Percentiles rank a stretch among this genome's conserved stretches.
phyloP scores from a whole-genome alignment of 2,888 invertebrate genomes.

The Caenorhabditis sp. region DNA sequence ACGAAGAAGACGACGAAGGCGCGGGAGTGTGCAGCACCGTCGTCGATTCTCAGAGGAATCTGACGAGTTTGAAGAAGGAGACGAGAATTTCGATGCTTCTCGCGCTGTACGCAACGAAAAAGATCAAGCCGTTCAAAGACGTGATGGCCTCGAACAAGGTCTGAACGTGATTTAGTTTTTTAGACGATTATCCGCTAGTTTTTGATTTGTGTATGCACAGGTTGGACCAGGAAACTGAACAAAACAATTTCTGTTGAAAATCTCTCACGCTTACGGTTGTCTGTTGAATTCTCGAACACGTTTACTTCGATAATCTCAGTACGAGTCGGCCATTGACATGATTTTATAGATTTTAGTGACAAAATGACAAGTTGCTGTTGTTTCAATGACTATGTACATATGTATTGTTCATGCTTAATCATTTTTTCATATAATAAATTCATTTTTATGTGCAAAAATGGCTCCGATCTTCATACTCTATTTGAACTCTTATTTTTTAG shows the following conservation, averaged over 20 bases:
- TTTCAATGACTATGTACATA: slow-evolving; percentile 16
- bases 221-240: slow-evolving; percentile 9
- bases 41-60: slow-evolving; percentile 32
- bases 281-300: not conserved
- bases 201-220: not conserved
- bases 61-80: slow-evolving; percentile 42
- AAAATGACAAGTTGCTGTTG: slow-evolving; percentile 7
- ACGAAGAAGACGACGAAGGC: slow-evolving; percentile 24
- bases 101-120: slow-evolving; percentile 39
- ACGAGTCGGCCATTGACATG: slow-evolving; percentile 44
- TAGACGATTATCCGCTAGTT: not conserved
- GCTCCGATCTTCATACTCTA: no score
- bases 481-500: no score
- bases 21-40: slow-evolving; percentile 39
- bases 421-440: not conserved
- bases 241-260: slow-evolving; percentile 20
- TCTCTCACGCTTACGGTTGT: slow-evolving; percentile 17
- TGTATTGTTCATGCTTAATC: slow-evolving; percentile 17
- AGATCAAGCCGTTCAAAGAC: slow-evolving; percentile 39
- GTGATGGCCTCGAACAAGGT: slow-evolving; percentile 25
- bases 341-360: slow-evolving; percentile 10
- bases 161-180: slow-evolving; percentile 1
- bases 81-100: slow-evolving; percentile 46
- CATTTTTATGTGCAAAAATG: not conserved
- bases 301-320: slow-evolving; percentile 16